Percentiles rank a stretch among this genome's conserved stretches.
Evolutionary conservation across 2,888 invertebrate genomes (phyloP).

Genomic region (Nudaria mundana): DNA sequence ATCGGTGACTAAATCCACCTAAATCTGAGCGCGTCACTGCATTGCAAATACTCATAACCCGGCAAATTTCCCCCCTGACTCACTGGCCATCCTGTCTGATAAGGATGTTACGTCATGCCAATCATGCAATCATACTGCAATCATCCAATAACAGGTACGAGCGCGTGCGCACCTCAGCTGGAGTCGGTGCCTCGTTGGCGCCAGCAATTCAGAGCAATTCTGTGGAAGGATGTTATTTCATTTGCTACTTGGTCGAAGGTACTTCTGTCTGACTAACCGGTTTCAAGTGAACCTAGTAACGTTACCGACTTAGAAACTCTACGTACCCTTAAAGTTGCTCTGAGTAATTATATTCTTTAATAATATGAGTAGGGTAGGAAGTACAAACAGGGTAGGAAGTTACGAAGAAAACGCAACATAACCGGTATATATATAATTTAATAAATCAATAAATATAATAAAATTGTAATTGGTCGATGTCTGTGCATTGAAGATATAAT

Average conservation of each 20-base stretch:
- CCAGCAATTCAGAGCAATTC: slow-evolving; percentile 24
- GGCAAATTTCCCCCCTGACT: slow-evolving; percentile 30
- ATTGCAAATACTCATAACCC: slow-evolving; percentile 19
- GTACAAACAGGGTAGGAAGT: no score
- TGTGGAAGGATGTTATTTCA: slow-evolving; percentile 25
- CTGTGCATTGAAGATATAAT: no score
- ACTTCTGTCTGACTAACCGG: not conserved
- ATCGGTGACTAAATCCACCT: not conserved
- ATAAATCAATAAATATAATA: no score
- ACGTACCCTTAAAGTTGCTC: no score
- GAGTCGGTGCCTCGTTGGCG: slow-evolving; percentile 19
- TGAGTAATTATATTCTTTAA: no score
- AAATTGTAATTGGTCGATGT: no score
- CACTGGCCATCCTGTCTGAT: slow-evolving; percentile 31
- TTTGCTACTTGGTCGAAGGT: slow-evolving; percentile 14
- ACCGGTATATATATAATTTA: no score
- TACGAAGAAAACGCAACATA: no score
- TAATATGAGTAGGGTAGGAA: no score
- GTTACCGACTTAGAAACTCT: no score
- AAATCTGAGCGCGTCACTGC: slow-evolving; percentile 1
- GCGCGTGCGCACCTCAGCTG: slow-evolving; percentile 15
- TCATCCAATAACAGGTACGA: slow-evolving; percentile 40
- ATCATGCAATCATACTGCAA: slow-evolving; percentile 46
- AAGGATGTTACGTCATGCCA: slow-evolving; percentile 45
- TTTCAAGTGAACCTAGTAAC: no score